Evolutionary conservation across 1,140 invertebrate species (phyloP).

Genomic region (Temnothorax nylanderi): DNA sequence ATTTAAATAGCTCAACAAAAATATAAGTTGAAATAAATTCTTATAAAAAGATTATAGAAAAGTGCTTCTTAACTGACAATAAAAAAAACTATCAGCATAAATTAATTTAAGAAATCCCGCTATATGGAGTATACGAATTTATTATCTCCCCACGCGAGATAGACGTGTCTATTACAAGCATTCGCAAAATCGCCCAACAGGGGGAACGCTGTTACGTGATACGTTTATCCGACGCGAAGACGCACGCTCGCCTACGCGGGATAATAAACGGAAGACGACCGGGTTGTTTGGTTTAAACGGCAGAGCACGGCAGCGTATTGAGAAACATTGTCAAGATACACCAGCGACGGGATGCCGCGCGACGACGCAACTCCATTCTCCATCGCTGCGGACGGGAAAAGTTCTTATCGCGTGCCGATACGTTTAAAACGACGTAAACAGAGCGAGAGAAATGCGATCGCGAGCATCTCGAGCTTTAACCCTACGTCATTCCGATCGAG

Average conservation of each 20-base stretch:
- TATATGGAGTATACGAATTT: background rate
- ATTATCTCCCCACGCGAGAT: background rate
- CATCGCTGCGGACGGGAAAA: slow-evolving; percentile 10
- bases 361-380: slow-evolving; percentile 25
- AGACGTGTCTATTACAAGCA: background rate
- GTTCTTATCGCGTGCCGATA: slow-evolving; percentile 54
- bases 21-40: too few species aligned
- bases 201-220: slow-evolving; percentile 1
- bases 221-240: slow-evolving; percentile 1
- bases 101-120: background rate
- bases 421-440: slow-evolving; percentile 35
- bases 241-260: slow-evolving; percentile 13
- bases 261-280: slow-evolving; percentile 40
- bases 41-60: too few species aligned
- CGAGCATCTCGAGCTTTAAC: slow-evolving; percentile 13
- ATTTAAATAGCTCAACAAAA: too few species aligned
- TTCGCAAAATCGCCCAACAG: background rate
- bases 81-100: background rate
- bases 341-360: background rate
- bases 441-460: slow-evolving; percentile 34
- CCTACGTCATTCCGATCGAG: background rate
- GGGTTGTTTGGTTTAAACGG: slow-evolving; percentile 35
- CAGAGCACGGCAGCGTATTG: slow-evolving; percentile 24
- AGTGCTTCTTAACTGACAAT: background rate
- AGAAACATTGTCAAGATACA: slow-evolving; percentile 51